phyloP scores from a whole-genome alignment of 2,113 vertebrate genomes.

The Rhodinocichla rosea region DNA sequence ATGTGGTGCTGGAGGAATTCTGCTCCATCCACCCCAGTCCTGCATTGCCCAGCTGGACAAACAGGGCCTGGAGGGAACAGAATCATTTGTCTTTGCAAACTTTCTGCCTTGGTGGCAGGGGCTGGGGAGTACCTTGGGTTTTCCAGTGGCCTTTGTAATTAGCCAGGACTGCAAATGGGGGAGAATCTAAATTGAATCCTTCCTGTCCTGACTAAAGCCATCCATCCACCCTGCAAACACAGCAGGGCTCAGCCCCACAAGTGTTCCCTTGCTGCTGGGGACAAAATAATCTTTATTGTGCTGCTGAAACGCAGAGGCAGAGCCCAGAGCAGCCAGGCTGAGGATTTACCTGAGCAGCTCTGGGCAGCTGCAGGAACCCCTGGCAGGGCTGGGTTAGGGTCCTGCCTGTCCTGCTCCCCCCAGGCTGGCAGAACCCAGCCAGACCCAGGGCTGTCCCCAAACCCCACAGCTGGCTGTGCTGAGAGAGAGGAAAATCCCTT shows the following conservation, averaged over 20 bases:
- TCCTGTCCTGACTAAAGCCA: not conserved
- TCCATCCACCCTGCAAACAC: not conserved
- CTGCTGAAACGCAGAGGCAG: not conserved
- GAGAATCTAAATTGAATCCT: not conserved
- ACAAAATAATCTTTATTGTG: not conserved
- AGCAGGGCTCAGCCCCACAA: not conserved
- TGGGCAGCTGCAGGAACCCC: not conserved
- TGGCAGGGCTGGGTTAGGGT: not conserved
- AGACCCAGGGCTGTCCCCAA: not conserved
- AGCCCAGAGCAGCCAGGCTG: not conserved
- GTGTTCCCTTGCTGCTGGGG: not conserved
- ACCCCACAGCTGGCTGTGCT: rapidly evolving
- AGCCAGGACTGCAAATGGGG: not conserved
- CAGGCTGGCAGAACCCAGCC: not conserved
- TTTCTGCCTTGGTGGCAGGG: not conserved
- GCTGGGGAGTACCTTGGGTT: not conserved
- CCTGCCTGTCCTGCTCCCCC: not conserved
- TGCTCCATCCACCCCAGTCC: not conserved
- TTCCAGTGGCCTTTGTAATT: not conserved
- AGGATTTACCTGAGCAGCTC: not conserved
- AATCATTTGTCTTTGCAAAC: not conserved
- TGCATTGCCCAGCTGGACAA: not conserved
- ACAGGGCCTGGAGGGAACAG: not conserved
- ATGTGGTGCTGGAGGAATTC: not conserved
- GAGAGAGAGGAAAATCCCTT: not conserved